phyloP scores from a whole-genome alignment of 2,797 vertebrate genomes.

The Galaxias olidus region DNA sequence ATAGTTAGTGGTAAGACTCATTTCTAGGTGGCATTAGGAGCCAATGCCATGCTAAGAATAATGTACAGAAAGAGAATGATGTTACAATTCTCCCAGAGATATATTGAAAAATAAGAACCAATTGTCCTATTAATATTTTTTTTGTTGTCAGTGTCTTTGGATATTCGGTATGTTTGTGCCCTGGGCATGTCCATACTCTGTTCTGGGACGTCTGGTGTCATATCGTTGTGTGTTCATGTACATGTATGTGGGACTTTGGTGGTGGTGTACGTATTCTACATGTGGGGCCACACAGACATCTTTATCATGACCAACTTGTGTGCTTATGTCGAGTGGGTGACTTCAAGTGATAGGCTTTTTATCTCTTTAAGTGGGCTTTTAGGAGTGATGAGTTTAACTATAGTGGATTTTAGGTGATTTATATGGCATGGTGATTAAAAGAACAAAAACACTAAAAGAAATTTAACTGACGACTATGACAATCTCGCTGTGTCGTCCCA shows the following conservation, averaged over 20 bases:
- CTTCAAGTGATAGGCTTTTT: neutral
- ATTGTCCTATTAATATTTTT: constrained; percentile 15
- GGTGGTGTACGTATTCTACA: neutral
- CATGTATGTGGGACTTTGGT: constrained; percentile 7
- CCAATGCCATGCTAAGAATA: constrained; percentile 2
- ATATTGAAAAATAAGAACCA: constrained; percentile 9
- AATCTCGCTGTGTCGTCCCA: constrained; percentile 1
- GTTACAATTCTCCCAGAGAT: constrained; percentile 30
- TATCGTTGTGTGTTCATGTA: constrained; percentile 1
- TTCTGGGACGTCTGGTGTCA: neutral
- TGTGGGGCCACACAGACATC: neutral
- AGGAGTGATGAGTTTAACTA: neutral
- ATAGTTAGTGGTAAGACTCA: too few relatives aligned
- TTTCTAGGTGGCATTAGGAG: too few relatives aligned
- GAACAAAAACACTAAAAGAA: constrained; percentile 25
- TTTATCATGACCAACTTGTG: constrained; percentile 27
- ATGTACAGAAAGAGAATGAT: constrained; percentile 45
- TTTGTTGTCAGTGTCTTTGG: constrained; percentile 14
- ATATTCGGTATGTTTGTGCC: constrained; percentile 17
- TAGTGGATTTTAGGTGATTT: constrained; percentile 4
- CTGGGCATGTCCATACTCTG: neutral
- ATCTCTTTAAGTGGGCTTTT: neutral
- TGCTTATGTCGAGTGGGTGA: constrained; percentile 18
- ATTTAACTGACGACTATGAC: constrained; percentile 19
- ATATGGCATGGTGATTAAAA: constrained; percentile 8